A percentile compares a stretch with the other conserved stretches of the same genome.
Evolutionary conservation across 2,113 vertebrate genomes (phyloP).

Genomic region (Microcebus jonahi): DNA sequence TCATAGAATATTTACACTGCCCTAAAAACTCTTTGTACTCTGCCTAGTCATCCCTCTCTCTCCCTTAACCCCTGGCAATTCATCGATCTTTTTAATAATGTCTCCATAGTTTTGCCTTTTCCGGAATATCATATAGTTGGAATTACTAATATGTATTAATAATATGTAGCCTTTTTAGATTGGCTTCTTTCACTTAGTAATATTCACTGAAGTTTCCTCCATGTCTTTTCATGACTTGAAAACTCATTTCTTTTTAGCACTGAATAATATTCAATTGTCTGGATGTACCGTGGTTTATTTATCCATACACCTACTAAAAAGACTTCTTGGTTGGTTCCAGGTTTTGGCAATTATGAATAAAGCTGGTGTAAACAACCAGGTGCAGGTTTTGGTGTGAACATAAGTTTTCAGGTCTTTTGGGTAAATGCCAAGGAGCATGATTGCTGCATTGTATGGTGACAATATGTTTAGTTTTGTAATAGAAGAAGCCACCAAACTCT

Average conservation of each 20-base stretch:
- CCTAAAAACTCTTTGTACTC: neutral
- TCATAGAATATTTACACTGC: neutral
- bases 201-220: neutral
- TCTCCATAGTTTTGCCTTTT: neutral
- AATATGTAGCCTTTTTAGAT: neutral
- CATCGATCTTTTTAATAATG: neutral
- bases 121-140: neutral
- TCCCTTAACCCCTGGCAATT: neutral
- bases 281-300: neutral
- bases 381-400: neutral
- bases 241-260: neutral
- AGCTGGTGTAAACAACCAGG: neutral
- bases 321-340: neutral
- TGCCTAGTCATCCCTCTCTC: neutral
- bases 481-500: neutral
- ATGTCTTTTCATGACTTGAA: neutral
- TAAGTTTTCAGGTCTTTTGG: neutral
- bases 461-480: neutral
- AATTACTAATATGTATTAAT: neutral
- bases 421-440: neutral
- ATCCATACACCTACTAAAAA: neutral
- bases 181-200: neutral
- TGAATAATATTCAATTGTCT: neutral
- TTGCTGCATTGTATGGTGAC: neutral
- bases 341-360: neutral